A percentile compares a stretch with the other conserved stretches of the same genome.
Conservation (phyloP, 2,113 vertebrate species). For the Vulpes ferrilata region DNA sequence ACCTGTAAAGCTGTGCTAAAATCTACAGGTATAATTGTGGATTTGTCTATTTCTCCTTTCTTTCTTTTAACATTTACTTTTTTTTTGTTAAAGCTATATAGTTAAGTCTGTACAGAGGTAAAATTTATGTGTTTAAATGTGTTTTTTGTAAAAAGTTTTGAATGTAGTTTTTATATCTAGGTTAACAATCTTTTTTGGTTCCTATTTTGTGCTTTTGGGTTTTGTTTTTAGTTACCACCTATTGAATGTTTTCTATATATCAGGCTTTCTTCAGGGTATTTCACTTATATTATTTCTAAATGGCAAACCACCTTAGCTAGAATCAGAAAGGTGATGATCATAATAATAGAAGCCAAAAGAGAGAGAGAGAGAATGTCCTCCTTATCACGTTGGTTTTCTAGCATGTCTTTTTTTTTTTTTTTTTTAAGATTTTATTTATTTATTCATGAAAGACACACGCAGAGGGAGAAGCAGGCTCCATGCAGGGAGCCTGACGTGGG, state of each 20-base stretch:
- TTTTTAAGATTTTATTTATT: too few species aligned
- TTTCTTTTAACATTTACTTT: background rate
- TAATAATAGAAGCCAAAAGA: background rate
- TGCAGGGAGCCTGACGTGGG: too few species aligned
- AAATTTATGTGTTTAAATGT: background rate
- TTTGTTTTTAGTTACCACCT: background rate
- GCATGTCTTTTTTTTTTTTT: constrained; percentile 88
- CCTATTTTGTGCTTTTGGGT: background rate
- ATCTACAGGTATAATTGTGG: background rate
- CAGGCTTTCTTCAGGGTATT: background rate
- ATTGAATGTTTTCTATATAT: background rate
- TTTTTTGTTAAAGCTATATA: background rate
- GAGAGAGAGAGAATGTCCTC: constrained; percentile 83
- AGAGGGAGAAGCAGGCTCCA: too few species aligned
- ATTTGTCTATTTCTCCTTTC: background rate
- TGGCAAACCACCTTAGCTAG: background rate
- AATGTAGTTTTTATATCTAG: background rate
- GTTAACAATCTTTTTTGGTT: background rate
- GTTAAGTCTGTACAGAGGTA: background rate
- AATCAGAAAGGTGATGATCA: background rate
- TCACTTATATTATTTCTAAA: background rate
- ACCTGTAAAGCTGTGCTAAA: background rate
- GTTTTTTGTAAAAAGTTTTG: background rate
- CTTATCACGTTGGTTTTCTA: constrained; percentile 91
- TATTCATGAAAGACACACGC: too few species aligned